Base-by-base conservation (phyloP, 2,113 vertebrate genomes). In the Bothrops jararaca region DNA sequence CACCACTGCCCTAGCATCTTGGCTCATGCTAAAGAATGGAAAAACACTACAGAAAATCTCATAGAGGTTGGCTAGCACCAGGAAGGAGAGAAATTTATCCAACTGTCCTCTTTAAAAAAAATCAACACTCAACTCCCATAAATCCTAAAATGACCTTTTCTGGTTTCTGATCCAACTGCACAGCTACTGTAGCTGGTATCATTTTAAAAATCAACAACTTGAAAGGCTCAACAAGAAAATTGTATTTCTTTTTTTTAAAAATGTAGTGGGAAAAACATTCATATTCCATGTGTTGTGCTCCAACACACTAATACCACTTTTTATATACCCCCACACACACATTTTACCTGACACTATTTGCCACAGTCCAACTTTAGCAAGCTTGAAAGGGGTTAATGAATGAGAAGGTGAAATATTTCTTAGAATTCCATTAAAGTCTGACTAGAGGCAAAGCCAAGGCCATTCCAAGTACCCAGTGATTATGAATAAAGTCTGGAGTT, bases 401-500 rank as follows among this genome's bases (percentile, higher is more conserved):
- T 26, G 95, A 52, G 8, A 89, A 91, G 45, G 90, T 90, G 94
- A 50, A 92, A 54, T 0, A 0, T 89, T 92, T 88, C 50, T 93
- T 85, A 29, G 92, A 94, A 91, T 60, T 95, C 90, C 93, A 94
- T 89, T 85, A 91, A 93, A 95, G 95, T 90, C 89, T 90, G 50
- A 85, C 94, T 53, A 90, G 92, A 93, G 94, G 87, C 5, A 0
- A 93, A 89, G 86, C 89, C 74, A 12, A 57, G 54, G 20, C 92
- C 93, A 94, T 91, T 95, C 93, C 50, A 56, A 42, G 64, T 29
- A 88, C 92, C 3, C 0, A 94, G 94, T 93, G 39, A 5, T 85
- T 95, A 95, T 96, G 94, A 97, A 96, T 96, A 95, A 96, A 96
- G 94, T 90, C 92, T 93, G 96, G 88, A 96, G 96, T 97, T 97